Base-by-base conservation (phyloP, 2,113 vertebrate species). In the Ursus arctos region DNA sequence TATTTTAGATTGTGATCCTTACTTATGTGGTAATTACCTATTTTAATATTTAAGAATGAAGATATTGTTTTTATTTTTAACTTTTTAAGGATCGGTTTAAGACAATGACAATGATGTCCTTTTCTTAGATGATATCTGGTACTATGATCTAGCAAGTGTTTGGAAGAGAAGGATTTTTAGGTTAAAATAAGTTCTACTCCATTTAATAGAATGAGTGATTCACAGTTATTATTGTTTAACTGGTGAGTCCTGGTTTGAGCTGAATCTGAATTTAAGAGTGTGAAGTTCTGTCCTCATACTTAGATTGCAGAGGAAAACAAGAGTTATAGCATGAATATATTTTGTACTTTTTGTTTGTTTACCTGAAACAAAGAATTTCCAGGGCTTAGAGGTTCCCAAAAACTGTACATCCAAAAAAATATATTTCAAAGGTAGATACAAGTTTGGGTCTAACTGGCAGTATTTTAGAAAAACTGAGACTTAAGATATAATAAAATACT, bases 31-130 rank as follows among this genome's bases (percentile, higher is more conserved):
- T 83, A 92, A 81, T 16, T 92, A 74, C 55, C 63, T 91, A 26
- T 81, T 91, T 84, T 69, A 55, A 69, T 84, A 91, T 96, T 98
- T 97, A 63, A 90, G 71, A 97, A 90, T 83, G 13, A 83, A 77
- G 18, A 83, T 21, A 43, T 11, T 91, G 7, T 59, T 65, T 97
- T 96, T 55, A 72, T 21, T 96, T 53, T 63, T 90, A 94, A 93
- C 16, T 87, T 97, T 49, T 49, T 87, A 8, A 72, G 92, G 28
- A 57, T 84, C 67, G 95, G 7, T 88, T 83, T 95, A 69, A 79
- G 67, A 82, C 8, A 53, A 10, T 87, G 53, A 74, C 4, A 88
- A n/a, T 76, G 63, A 92, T 61, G 4, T 85, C 22, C 14, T 93
- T 74, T 91, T 88, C 28, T 76, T 83, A 83, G 24, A 33, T 83